Conservation (phyloP, 2,888 invertebrate species). For the Pardosa pseudoannulata region DNA sequence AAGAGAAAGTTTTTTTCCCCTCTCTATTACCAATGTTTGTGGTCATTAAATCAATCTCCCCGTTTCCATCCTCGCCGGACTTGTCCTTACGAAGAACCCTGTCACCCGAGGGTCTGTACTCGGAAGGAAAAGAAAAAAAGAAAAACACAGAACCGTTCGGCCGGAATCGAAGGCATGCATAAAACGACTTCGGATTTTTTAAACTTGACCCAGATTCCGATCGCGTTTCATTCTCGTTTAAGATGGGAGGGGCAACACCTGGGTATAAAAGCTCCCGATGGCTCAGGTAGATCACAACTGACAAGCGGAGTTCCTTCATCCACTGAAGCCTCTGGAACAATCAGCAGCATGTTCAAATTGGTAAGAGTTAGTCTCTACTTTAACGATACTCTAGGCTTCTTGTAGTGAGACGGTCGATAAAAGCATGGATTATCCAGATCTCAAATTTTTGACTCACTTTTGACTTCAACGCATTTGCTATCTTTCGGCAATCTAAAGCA, state of each 20-base stretch:
- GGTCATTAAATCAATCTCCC: not conserved
- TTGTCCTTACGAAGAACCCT: not conserved
- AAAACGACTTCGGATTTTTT: constrained; percentile 29
- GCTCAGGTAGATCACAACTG: constrained; percentile 58
- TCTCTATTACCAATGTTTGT: not conserved
- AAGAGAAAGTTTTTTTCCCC: not conserved
- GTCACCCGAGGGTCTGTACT: not conserved
- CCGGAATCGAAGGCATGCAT: not conserved
- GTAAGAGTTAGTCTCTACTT: constrained; percentile 30
- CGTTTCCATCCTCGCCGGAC: not conserved
- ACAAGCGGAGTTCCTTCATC: not conserved
- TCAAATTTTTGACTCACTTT: no score
- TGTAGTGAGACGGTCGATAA: no score
- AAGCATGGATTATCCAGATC: no score
- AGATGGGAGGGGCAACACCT: constrained; percentile 42
- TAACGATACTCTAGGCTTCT: no score
- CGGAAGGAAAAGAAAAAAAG: no score
- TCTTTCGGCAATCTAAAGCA: no score
- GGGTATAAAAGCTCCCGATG: constrained; percentile 53
- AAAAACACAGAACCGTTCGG: not conserved
- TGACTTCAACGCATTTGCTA: no score
- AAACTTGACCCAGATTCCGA: constrained; percentile 69
- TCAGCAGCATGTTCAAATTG: constrained; percentile 36
- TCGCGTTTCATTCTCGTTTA: constrained; percentile 31
- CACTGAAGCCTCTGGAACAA: not conserved